Conservation (phyloP, 2,888 invertebrate species). For the Archips crataeganus region DNA sequence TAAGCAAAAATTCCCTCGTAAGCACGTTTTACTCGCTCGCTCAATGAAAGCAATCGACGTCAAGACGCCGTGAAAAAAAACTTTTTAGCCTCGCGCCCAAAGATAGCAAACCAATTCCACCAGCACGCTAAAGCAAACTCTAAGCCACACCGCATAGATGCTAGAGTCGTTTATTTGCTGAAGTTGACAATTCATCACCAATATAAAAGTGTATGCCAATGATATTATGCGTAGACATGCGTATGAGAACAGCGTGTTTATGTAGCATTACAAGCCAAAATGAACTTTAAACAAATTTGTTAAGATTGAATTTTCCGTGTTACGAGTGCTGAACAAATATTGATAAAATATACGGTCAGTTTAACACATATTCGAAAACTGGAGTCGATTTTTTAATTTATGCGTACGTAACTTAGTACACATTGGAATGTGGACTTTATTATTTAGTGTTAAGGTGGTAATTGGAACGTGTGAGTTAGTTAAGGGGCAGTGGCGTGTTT, state of each 20-base stretch:
- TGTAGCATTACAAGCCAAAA: slow-evolving; percentile 18
- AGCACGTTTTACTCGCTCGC: slow-evolving; percentile 21
- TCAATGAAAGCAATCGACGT: slow-evolving; percentile 18
- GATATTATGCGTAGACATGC: slow-evolving; percentile 84
- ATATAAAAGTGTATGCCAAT: slow-evolving; percentile 72
- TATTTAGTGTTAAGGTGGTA: slow-evolving; percentile 29
- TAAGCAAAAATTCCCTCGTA: slow-evolving; percentile 2
- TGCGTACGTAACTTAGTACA: slow-evolving; percentile 12
- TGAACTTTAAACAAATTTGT: neutral
- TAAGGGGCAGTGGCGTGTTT: slow-evolving; percentile 68
- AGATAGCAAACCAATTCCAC: slow-evolving; percentile 59
- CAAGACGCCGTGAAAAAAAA: slow-evolving; percentile 64
- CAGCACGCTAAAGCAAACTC: neutral
- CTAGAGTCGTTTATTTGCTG: slow-evolving; percentile 45
- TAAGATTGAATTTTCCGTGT: slow-evolving; percentile 21
- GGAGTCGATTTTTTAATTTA: slow-evolving; percentile 30
- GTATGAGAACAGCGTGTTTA: slow-evolving; percentile 45
- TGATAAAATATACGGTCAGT: slow-evolving; percentile 32
- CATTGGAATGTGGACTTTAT: slow-evolving; percentile 13
- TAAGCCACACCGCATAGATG: neutral
- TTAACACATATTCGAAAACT: slow-evolving; percentile 37
- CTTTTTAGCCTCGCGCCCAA: slow-evolving; percentile 58
- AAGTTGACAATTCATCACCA: slow-evolving; percentile 80
- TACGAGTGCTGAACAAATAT: slow-evolving; percentile 28
- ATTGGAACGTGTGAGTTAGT: slow-evolving; percentile 60